phyloP scores from a whole-genome alignment of 2,888 invertebrate species.

The Eubasilissa splendida region DNA sequence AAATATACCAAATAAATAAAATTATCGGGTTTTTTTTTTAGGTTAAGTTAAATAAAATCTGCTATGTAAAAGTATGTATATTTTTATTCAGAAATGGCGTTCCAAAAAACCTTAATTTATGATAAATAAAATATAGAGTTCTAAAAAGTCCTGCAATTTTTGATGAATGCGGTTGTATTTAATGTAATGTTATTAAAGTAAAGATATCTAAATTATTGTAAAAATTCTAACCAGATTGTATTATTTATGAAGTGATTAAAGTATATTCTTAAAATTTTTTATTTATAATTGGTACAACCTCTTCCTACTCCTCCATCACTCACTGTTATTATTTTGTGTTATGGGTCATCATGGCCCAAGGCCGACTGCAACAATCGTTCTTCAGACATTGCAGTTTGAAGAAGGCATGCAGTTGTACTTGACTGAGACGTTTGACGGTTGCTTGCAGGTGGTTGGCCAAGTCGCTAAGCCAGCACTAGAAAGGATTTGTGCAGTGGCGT shows the following conservation, averaged over 20 bases:
- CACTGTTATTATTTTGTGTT: neutral
- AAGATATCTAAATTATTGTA: slow-evolving; percentile 30
- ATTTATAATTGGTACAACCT: neutral
- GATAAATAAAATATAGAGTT: neutral
- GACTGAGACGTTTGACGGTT: too few species aligned
- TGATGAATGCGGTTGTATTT: neutral
- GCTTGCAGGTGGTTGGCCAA: too few species aligned
- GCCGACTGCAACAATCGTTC: too few species aligned
- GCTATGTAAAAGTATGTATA: slow-evolving; percentile 6
- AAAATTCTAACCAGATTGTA: slow-evolving; percentile 53
- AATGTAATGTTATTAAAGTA: neutral
- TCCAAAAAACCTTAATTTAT: slow-evolving; percentile 39
- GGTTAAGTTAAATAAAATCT: slow-evolving; percentile 12
- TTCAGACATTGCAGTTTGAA: too few species aligned
- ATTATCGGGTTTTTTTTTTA: neutral
- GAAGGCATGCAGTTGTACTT: too few species aligned
- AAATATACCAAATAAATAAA: slow-evolving; percentile 13
- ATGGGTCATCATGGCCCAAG: too few species aligned
- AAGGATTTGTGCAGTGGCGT: too few species aligned
- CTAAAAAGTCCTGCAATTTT: slow-evolving; percentile 12
- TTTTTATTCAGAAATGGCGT: slow-evolving; percentile 34
- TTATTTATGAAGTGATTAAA: slow-evolving; percentile 55
- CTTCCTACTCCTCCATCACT: neutral
- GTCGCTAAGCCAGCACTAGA: too few species aligned
- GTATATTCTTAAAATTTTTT: slow-evolving; percentile 52